Evolutionary conservation across 2,113 vertebrate species (phyloP).

Genomic region (Eidolon helvum): DNA sequence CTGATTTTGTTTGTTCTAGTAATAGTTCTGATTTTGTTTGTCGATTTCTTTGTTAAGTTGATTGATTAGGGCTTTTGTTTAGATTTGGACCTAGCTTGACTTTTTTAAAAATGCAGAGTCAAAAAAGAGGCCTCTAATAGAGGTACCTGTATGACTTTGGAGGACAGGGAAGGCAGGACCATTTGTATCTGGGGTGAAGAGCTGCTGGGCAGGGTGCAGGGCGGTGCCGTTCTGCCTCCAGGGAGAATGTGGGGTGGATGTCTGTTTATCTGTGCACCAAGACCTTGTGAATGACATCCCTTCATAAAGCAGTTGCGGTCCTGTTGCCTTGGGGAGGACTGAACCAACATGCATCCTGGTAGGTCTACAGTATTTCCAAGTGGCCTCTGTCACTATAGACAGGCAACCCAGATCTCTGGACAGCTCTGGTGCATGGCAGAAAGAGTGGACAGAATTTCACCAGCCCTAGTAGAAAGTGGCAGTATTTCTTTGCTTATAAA

Average conservation of each 20-base stretch:
- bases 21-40: neutral
- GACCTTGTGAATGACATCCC: neutral
- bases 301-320: neutral
- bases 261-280: neutral
- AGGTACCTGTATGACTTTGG: neutral
- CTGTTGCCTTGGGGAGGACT: neutral
- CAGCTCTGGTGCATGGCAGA: neutral
- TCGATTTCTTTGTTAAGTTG: neutral
- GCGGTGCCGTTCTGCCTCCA: neutral
- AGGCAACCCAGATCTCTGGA: neutral
- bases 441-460: neutral
- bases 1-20: neutral
- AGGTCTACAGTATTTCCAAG: neutral
- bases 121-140: neutral
- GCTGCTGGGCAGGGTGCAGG: neutral
- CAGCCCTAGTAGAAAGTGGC: neutral
- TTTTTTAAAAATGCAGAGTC: neutral
- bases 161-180: neutral
- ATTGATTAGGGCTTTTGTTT: neutral
- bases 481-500: neutral
- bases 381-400: neutral
- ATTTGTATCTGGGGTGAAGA: neutral
- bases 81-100: neutral
- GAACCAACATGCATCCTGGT: neutral
- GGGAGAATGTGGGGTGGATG: neutral